These are phyloP conservation scores for Rhodeus uyekii DNA, from an alignment of 2,797 vertebrate genomes.

Conservation along the genomic window DNA sequence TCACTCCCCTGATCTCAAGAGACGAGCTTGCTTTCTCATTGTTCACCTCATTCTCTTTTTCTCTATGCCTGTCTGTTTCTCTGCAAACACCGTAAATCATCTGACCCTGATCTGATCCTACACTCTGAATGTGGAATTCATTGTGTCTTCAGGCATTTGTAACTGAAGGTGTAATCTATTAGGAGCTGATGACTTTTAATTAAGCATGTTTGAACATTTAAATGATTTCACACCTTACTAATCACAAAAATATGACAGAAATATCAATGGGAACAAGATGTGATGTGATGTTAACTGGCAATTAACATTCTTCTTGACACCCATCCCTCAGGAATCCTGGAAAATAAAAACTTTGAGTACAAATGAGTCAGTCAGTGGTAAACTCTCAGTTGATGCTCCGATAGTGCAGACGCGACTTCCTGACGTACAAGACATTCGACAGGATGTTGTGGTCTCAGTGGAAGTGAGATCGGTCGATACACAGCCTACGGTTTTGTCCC, in stretches of 20 bases:
- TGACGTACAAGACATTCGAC: conserved; percentile 58
- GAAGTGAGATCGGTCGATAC: conserved; percentile 52
- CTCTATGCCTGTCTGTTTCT: not conserved
- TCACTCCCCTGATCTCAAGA: too few species aligned
- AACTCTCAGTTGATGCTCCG: not conserved
- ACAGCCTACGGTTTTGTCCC: conserved; percentile 29
- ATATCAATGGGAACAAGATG: not conserved
- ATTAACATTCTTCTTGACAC: not conserved
- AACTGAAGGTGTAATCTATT: not conserved
- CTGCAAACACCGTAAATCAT: too few species aligned
- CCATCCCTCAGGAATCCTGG: not conserved
- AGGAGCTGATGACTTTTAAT: not conserved
- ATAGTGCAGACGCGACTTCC: conserved; percentile 60
- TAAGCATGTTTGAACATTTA: not conserved
- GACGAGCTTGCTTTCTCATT: too few species aligned
- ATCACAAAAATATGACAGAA: not conserved
- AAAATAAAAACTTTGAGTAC: not conserved
- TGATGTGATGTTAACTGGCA: not conserved
- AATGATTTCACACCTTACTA: not conserved
- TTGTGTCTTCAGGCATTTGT: not conserved
- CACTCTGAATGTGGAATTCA: not conserved
- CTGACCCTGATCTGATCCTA: not conserved
- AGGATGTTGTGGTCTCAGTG: conserved; percentile 70
- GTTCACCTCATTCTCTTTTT: not conserved
- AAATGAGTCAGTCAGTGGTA: not conserved